These are phyloP conservation scores for Drosophila anomalata DNA, from an alignment of 2,888 invertebrate genomes.

Conservation along the genomic window DNA sequence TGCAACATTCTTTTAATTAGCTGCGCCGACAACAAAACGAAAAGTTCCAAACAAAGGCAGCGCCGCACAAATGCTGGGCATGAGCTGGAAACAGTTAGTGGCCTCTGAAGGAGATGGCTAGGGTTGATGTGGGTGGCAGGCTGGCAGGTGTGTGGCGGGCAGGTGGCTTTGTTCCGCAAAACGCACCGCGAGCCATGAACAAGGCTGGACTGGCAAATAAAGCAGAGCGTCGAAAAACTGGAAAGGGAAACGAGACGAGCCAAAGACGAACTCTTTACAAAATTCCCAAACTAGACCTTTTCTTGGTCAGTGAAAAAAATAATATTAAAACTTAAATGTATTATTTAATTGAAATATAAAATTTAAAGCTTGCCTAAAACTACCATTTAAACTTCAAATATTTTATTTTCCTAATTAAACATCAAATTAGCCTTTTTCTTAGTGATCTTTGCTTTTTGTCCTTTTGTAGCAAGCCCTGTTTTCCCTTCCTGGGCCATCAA, in stretches of 20 bases:
- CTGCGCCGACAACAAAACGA: constrained; percentile 54
- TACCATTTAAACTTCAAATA: background rate
- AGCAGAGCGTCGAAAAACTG: constrained; percentile 32
- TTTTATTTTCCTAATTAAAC: background rate
- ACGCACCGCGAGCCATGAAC: constrained; percentile 54
- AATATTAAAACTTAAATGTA: background rate
- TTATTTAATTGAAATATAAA: background rate
- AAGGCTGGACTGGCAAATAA: constrained; percentile 56
- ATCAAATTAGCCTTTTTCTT: background rate
- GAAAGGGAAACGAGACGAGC: constrained; percentile 41
- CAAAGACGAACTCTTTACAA: constrained; percentile 26
- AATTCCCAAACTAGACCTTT: constrained; percentile 10
- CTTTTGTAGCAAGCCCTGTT: constrained; percentile 25
- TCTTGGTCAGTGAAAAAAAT: background rate
- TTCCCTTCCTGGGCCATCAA: constrained; percentile 18
- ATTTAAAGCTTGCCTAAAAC: too few relatives aligned
- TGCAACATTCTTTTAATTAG: constrained; percentile 73
- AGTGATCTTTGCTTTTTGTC: constrained; percentile 24
- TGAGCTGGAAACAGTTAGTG: constrained; percentile 36
- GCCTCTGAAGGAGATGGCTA: constrained; percentile 36
- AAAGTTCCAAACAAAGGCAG: constrained; percentile 43
- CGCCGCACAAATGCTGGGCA: constrained; percentile 42
- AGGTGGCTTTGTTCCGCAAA: constrained; percentile 37
- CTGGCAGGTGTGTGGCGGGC: background rate
- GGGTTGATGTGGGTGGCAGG: background rate